Percentiles rank a stretch among this genome's conserved stretches.
These are phyloP conservation scores for Omphaloscelis lunosa DNA, from an alignment of 2,888 invertebrate species.

Conservation along the genomic window DNA sequence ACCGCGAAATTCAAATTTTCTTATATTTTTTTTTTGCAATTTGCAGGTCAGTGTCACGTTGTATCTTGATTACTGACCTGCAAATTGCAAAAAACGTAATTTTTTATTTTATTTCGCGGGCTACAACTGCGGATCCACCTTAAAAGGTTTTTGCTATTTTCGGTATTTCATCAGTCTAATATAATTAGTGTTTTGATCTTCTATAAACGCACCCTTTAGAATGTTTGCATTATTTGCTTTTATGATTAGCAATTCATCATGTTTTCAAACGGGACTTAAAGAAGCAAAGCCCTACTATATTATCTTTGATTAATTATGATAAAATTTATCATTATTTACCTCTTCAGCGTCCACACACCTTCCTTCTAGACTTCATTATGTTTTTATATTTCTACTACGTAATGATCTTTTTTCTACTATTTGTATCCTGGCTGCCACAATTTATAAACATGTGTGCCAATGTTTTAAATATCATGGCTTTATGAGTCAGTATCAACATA, in stretches of 20 bases:
- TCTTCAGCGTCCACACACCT: background rate
- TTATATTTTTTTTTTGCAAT: too few species aligned
- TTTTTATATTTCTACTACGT: slow-evolving; percentile 21
- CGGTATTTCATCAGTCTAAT: background rate
- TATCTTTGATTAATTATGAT: slow-evolving; percentile 13
- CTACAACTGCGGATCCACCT: too few species aligned
- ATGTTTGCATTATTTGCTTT: background rate
- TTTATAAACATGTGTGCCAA: slow-evolving; percentile 25
- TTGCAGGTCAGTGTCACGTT: too few species aligned
- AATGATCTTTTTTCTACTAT: background rate
- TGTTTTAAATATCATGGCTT: slow-evolving; percentile 36
- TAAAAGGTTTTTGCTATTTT: background rate
- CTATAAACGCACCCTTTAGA: background rate
- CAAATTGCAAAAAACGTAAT: too few species aligned
- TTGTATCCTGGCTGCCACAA: background rate
- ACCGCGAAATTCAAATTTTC: too few species aligned
- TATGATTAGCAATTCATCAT: slow-evolving; percentile 1
- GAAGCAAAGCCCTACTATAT: slow-evolving; percentile 1
- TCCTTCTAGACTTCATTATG: background rate
- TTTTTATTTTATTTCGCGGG: too few species aligned
- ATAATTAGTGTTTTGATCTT: background rate
- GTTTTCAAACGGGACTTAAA: background rate
- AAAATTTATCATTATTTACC: slow-evolving; percentile 2
- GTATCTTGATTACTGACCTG: too few species aligned
- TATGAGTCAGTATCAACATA: slow-evolving; percentile 24